These are phyloP conservation scores for Sebastes itinus DNA, from an alignment of 2,797 vertebrate genomes.

Conservation along the genomic window DNA sequence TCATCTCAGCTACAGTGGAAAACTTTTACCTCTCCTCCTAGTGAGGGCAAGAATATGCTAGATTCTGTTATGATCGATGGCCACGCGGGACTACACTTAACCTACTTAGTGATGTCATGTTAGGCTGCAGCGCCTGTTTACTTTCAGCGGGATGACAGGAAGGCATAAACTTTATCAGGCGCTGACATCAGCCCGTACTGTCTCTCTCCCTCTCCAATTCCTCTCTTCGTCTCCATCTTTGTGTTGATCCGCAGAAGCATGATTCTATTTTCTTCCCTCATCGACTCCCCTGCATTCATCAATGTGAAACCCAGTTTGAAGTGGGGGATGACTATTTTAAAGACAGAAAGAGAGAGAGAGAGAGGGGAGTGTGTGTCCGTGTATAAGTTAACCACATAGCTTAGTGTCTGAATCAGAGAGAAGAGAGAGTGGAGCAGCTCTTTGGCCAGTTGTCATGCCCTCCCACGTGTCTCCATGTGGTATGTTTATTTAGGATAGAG, in stretches of 20 bases:
- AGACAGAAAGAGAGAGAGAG: constrained; percentile 8
- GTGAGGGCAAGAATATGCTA: constrained; percentile 92
- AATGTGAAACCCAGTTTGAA: constrained; percentile 78
- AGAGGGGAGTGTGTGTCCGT: background rate
- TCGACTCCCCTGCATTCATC: constrained; percentile 71
- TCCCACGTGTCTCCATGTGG: background rate
- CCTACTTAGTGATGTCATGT: constrained; percentile 99
- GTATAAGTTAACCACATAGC: constrained; percentile 78
- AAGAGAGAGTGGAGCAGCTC: background rate
- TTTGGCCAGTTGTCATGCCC: background rate
- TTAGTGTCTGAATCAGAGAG: constrained; percentile 72
- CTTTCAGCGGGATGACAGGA: constrained; percentile 96
- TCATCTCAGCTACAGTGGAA: constrained; percentile 97
- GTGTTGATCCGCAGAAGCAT: constrained; percentile 90
- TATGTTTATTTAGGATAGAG: background rate
- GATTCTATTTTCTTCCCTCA: constrained; percentile 85
- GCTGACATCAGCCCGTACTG: constrained; percentile 90
- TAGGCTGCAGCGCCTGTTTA: constrained; percentile 95
- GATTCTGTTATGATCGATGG: constrained; percentile 99
- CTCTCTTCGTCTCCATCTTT: constrained; percentile 77
- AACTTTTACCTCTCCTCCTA: constrained; percentile 97
- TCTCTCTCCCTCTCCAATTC: constrained; percentile 53
- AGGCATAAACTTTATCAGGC: constrained; percentile 98
- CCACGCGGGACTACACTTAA: constrained; percentile 97
- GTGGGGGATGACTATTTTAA: constrained; percentile 68